Evolutionary conservation across 2,888 invertebrate genomes (phyloP).

Genomic region (Zelleria hepariella): DNA sequence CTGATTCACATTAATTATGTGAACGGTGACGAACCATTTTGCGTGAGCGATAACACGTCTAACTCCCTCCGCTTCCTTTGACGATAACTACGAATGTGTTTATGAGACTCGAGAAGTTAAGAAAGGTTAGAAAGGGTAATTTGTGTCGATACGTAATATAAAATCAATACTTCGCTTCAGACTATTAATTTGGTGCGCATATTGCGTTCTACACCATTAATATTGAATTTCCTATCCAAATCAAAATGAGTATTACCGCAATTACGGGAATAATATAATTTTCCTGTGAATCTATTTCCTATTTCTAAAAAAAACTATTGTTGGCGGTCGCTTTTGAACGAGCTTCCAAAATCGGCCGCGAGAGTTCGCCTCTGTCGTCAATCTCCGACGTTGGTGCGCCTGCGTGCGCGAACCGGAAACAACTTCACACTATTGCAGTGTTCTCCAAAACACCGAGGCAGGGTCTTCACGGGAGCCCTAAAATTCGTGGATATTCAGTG

Average conservation of each 20-base stretch:
- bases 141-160: slow-evolving; percentile 33
- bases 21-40: slow-evolving; percentile 63
- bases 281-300: not conserved
- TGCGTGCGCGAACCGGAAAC: slow-evolving; percentile 28
- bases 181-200: not conserved
- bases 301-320: not conserved
- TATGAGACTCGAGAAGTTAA: slow-evolving; percentile 15
- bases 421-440: slow-evolving; percentile 46
- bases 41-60: slow-evolving; percentile 61
- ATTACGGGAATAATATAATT: not conserved
- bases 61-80: slow-evolving; percentile 13
- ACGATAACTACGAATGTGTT: not conserved
- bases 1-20: slow-evolving; percentile 66
- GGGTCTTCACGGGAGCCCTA: slow-evolving; percentile 31
- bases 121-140: slow-evolving; percentile 12
- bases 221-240: not conserved
- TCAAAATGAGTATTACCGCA: not conserved
- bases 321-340: slow-evolving; percentile 52
- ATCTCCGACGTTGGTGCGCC: slow-evolving; percentile 20
- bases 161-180: slow-evolving; percentile 47
- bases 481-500: slow-evolving; percentile 18
- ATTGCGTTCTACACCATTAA: not conserved
- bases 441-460: slow-evolving; percentile 34
- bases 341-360: slow-evolving; percentile 21
- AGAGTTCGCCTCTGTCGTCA: slow-evolving; percentile 27